Base-by-base conservation (phyloP, 2,888 invertebrate genomes). In the Tryphoninae sp. region DNA sequence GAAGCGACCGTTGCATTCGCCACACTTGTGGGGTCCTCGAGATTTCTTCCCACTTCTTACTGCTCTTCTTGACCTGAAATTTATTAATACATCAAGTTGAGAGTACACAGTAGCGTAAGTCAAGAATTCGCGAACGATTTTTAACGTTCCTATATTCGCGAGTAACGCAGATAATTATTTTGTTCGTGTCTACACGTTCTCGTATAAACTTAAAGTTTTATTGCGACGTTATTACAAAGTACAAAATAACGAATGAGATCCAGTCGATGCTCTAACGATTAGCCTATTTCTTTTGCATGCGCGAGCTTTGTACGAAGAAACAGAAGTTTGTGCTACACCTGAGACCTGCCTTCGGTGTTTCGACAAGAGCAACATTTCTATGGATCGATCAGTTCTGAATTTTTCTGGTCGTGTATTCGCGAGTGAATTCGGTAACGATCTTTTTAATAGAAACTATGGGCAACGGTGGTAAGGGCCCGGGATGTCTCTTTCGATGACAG, bases 1-100 rank as follows among this genome's bases (percentile, higher is more conserved):
- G 78, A 91, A 91, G 55, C 84, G 86, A 22, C 88, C 90, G 4
- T 86, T 86, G 85, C 90, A 91, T 40, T 89, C 88, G 53, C 87
- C 80, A 84, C 90, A 91, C 72, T 89, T 85, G 84, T 90, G 89
- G 16, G 86, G 81, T 23, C 83, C 84, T 42, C 89, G 87, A 2
- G 83, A 83, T 16, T 86, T 87, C 71, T 84, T 85, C 58, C 79
- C 78, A 7, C 76, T 73, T 64, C 82, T 81, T 65, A 80, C 65
- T n/a, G 40, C n/a, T 72, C 85, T 82, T 49, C 81, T 81, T 26
- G 81, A 84, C 71, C 89, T 89, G 89, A 85, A 89, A 89, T 83
- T 77, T 51, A 74, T 80, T 42, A 83, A 85, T 80, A 83, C 53
- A 16, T 58, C 61, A 40, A 72, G 42, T 75, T 73, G 45, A 45